These are phyloP conservation scores for Gnatocerus cornutus DNA, from an alignment of 2,888 invertebrate species.

Conservation along the genomic window DNA sequence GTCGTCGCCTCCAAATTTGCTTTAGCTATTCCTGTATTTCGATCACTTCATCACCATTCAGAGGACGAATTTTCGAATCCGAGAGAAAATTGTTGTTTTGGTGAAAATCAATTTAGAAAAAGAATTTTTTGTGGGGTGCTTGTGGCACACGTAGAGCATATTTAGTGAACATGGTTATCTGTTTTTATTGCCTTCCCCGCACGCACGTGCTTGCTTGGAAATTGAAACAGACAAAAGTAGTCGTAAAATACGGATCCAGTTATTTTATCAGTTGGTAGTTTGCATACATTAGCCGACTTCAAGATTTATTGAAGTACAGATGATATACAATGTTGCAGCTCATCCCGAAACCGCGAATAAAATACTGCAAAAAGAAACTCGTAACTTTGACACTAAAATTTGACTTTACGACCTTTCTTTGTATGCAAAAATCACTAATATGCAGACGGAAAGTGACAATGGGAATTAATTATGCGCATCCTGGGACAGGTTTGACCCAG, in stretches of 20 bases:
- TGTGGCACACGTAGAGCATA: constrained; percentile 56
- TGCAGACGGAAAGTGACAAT: neutral
- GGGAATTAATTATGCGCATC: too few species aligned
- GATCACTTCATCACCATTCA: constrained; percentile 34
- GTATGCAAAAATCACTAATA: constrained; percentile 1
- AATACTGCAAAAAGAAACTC: constrained; percentile 2
- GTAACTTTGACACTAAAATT: constrained; percentile 17
- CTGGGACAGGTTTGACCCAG: too few species aligned
- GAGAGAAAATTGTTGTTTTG: constrained; percentile 34
- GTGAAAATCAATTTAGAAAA: constrained; percentile 40
- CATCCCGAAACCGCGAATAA: constrained; percentile 13
- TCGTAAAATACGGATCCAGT: constrained; percentile 56
- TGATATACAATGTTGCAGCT: constrained; percentile 44
- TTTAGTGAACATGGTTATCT: constrained; percentile 59
- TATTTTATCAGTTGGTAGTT: constrained; percentile 55
- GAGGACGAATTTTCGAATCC: constrained; percentile 23
- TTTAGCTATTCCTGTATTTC: constrained; percentile 29
- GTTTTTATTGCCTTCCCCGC: constrained; percentile 56
- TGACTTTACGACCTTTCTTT: constrained; percentile 12
- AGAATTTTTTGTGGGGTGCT: constrained; percentile 38
- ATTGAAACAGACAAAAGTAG: constrained; percentile 59
- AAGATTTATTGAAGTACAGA: constrained; percentile 46
- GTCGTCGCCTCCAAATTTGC: constrained; percentile 34
- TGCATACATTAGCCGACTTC: constrained; percentile 46
- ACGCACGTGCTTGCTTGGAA: constrained; percentile 57